Evolutionary conservation across 2,113 vertebrate genomes (phyloP).

Genomic region (Phylloscopus whistleri): DNA sequence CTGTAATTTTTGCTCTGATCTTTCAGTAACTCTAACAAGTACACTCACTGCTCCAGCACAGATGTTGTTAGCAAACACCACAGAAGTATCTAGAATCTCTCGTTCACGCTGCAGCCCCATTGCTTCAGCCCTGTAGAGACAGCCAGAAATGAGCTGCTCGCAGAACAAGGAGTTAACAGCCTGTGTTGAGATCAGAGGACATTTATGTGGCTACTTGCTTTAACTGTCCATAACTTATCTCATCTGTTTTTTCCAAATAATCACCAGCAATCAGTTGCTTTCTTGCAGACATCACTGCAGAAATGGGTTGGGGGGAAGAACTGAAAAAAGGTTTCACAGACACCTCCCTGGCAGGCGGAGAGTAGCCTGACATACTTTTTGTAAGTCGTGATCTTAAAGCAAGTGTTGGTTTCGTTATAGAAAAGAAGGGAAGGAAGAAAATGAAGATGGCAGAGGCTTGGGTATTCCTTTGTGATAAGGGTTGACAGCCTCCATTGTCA

Average conservation of each 20-base stretch:
- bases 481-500: not conserved
- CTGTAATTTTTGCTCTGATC: not conserved
- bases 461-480: not conserved
- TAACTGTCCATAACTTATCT: not conserved
- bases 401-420: not conserved
- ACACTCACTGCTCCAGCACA: not conserved
- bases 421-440: not conserved
- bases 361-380: not conserved
- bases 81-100: not conserved
- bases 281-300: not conserved
- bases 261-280: not conserved
- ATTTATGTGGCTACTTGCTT: not conserved
- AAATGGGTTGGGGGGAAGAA: not conserved
- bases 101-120: not conserved
- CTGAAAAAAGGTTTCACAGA: not conserved
- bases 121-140: not conserved
- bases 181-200: not conserved
- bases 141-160: not conserved
- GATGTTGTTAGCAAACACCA: not conserved
- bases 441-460: not conserved
- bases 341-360: not conserved
- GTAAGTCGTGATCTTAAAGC: not conserved
- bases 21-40: not conserved
- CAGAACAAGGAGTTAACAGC: not conserved
- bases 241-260: not conserved